Base-by-base conservation (phyloP, 2,113 vertebrate species). In the Calyptomena viridis region DNA sequence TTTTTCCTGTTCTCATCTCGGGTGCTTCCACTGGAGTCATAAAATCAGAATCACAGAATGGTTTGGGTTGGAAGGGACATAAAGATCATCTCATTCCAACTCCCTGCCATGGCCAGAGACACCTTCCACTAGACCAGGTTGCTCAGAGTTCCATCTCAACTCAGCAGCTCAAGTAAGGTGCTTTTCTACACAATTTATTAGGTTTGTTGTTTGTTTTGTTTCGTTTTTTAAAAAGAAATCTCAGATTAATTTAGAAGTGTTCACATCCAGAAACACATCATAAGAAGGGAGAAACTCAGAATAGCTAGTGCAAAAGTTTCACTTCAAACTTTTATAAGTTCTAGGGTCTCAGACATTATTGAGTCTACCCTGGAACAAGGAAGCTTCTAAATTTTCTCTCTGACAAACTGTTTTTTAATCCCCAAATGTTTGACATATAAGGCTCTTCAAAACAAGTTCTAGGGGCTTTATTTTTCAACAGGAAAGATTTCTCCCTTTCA, bases 1-100 rank as follows among this genome's bases (percentile, higher is more conserved):
- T 28, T 77, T 89, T 71, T 49, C 6, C 2, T 30, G 5, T 42
- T 33, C 1, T 4, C 16, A 8, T 21, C 16, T 62, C 63, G 47
- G 40, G 3, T 44, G 2, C 3, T 84, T 63, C 6, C 20, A 39
- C 30, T 75, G 33, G 37, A 53, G 30, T 17, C 0, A 2, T 2
- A 24, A 22, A 69, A 39, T 14, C 37, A 50, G 44, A 44, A 66
- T 44, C 44, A 28, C 30, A 24, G 14, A 42, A 66, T 46, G 22
- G n/a, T 8, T 40, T 82, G 8, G 46, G 39, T 12, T 46, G 76
- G n/a, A 68, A 60, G 9, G 20, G 9, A 40, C 28, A 11, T n/a
- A 25, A 47, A 60, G 24, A 4, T 11, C 16, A 30, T 5, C n/a
- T 47, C 33, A n/a, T 9, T 18, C 46, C 62, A 46, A 1, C 2